Evolutionary conservation across 1,140 invertebrate species (phyloP).

Genomic region (Pogonus chalceus): DNA sequence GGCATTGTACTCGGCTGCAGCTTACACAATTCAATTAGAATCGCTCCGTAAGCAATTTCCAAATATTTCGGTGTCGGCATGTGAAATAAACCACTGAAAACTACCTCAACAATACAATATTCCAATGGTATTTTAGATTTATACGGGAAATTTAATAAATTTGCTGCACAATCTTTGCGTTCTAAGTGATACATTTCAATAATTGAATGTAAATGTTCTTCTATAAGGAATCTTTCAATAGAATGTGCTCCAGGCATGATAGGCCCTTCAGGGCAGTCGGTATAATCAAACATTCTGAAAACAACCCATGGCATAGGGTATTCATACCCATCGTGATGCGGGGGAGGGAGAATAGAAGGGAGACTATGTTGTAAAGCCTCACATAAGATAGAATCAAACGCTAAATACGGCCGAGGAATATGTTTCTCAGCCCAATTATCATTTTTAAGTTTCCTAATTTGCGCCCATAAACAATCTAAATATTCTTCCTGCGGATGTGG

Average conservation of each 20-base stretch:
- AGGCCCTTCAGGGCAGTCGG: slow-evolving; percentile 91
- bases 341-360: slow-evolving; percentile 76
- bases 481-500: slow-evolving; percentile 98
- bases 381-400: slow-evolving; percentile 89
- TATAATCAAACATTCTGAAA: slow-evolving; percentile 96
- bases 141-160: slow-evolving; percentile 85
- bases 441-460: slow-evolving; percentile 81
- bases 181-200: slow-evolving; percentile 82
- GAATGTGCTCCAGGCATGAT: slow-evolving; percentile 90
- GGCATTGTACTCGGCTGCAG: slow-evolving; percentile 93
- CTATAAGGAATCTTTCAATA: slow-evolving; percentile 95
- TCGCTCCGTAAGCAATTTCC: slow-evolving; percentile 91
- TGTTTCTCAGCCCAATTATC: slow-evolving; percentile 98
- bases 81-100: slow-evolving; percentile 90
- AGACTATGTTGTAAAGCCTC: slow-evolving; percentile 94
- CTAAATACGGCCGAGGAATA: slow-evolving; percentile 87
- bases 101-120: slow-evolving; percentile 96
- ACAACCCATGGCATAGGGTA: slow-evolving; percentile 89
- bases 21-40: slow-evolving; percentile 95
- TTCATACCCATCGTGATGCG: slow-evolving; percentile 76
- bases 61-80: slow-evolving; percentile 80
- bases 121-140: slow-evolving; percentile 93
- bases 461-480: slow-evolving; percentile 93
- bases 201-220: slow-evolving; percentile 92
- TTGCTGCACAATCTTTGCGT: slow-evolving; percentile 88